Base-by-base conservation (phyloP, 1,140 invertebrate species). In the Drosophila ambigua region DNA sequence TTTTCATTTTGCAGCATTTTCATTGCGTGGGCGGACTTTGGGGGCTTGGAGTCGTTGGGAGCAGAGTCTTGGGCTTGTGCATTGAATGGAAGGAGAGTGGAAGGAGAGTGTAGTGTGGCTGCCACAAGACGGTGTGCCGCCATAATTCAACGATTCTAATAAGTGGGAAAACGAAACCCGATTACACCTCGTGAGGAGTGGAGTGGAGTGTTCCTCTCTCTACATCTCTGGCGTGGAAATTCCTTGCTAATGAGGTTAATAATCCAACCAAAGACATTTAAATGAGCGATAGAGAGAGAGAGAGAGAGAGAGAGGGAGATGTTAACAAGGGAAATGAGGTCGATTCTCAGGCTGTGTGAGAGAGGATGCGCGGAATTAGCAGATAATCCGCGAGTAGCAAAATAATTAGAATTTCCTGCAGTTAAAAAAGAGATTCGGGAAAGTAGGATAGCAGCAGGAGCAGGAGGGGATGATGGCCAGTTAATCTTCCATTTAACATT, bases 131-230 rank as follows among this genome's bases (percentile, higher is more conserved):
- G 13, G 35, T 39, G 11, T 39, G 13, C 62, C 67, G 77, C 82
- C 82, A 85, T 87, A 85, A 85, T 72, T 87, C 72, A 87, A 72
- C 78, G 80, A 75, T 65, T 87, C 75, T 87, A 87, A 85, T 87
- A 85, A 87, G 78, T 79, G 35, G 51, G 58, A 58, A 69, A 67
- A 57, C 60, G 48, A 72, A 84, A 68, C 35, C 58, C 71, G 61
- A 76, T 43, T 71, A 68, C 41, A 57, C 66, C 57, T 65, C 15
- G 45, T 20, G 49, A 39, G 31, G 35, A 11, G 31, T 35, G 9
- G 31, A 35, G 35, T 13, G 28, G 31, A 31, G 8, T 31, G 28
- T 9, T 2, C 8, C 8, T 51, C 66, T 23, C 71, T 57, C 26
- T 20, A 31, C 16, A 0, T 43, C 43, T 51, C 63, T 83, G 44